Evolutionary conservation across 2,113 vertebrate species (phyloP), one percentile per base, ranked within the genome.

Genomic region (Atherinomorus stipes): DNA sequence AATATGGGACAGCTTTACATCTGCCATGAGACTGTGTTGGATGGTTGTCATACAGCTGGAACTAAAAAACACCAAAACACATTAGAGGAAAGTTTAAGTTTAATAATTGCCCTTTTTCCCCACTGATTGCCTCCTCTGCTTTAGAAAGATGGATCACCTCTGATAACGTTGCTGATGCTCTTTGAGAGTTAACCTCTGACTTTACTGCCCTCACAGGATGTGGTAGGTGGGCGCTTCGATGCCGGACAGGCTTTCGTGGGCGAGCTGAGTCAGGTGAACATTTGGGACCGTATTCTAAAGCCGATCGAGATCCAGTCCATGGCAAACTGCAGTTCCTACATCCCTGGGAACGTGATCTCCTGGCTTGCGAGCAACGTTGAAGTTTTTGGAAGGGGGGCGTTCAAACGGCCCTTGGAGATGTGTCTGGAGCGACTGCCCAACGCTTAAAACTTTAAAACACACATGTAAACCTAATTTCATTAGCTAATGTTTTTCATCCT

Each of bases 171-270:
- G 52, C 19, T 65, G 61, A 31, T 54, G 22, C 28, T 52, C 37
- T 40, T 68, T 23, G 66, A 78, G 74, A 80, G 47, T 4, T n/a
- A n/a, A 70, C 67, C 51, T 26, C 57, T 79, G 72, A 68, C 44
- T 47, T 78, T 90, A 73, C 52, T 85, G 58, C 71, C 76, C 91
- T 56, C 66, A 7, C 93, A 99, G 98, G 98, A 99, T 78, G 94
- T 96, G 0, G 96, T 98, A 2, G 98, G 98, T n/a, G 97, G 96
- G 60, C 95, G 97, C 70, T 99, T 99, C 12, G 97, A 99, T 34
- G 98, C 98, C 13, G 97, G 97, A 4, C 98, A 99, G 92, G 98
- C 98, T 1, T 99, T 99, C 0, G 97, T 99, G 31, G 98, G 98
- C 37, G 98, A 99, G 85, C 92, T 99, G 89, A 97, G 96, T 92